A percentile compares a stretch with the other conserved stretches of the same genome.
phyloP scores from a whole-genome alignment of 2,113 vertebrate genomes.

The Turnix velox region DNA sequence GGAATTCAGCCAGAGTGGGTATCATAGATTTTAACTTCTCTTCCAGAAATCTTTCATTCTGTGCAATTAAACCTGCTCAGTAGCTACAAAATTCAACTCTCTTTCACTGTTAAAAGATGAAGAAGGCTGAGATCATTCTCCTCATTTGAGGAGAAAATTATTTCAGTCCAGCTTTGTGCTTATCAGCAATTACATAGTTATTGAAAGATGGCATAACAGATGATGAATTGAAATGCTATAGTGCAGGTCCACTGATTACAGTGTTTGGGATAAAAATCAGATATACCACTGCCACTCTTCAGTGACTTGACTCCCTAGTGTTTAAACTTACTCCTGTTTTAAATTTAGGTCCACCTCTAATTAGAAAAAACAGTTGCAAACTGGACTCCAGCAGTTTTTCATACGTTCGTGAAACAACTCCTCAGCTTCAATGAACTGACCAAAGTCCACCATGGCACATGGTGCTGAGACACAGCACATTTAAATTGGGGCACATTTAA shows the following conservation, averaged over 20 bases:
- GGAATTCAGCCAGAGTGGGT: background rate
- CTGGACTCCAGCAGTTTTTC: background rate
- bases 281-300: background rate
- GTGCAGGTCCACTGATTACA: background rate
- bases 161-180: background rate
- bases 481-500: background rate
- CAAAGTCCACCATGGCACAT: background rate
- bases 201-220: background rate
- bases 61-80: background rate
- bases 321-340: background rate
- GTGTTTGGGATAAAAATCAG: background rate
- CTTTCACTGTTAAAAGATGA: background rate
- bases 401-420: background rate
- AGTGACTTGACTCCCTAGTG: background rate
- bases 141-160: background rate
- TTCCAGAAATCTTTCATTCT: background rate
- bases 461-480: background rate
- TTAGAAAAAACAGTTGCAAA: background rate
- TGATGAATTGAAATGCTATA: background rate
- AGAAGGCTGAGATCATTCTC: background rate
- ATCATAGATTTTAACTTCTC: background rate
- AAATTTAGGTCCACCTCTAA: background rate
- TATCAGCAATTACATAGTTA: background rate
- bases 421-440: background rate
- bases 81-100: background rate